Evolutionary conservation across 2,888 invertebrate genomes (phyloP), one percentile per base, ranked within the genome.

Genomic region (Campoplex nolae): DNA sequence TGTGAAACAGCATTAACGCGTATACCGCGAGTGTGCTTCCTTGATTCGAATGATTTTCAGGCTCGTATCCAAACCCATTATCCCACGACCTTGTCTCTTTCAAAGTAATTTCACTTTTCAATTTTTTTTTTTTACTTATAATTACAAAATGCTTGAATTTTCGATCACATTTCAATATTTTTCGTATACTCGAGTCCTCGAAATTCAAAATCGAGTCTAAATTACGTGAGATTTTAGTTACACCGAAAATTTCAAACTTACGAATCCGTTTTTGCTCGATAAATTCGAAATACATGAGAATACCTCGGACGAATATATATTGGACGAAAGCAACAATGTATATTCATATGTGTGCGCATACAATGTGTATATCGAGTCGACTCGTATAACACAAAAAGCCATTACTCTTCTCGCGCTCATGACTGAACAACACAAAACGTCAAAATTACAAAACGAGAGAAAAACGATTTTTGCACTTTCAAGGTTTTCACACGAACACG

Each of bases 391-490:
- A 74, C 28, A 58, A 48, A 74, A 74, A 68, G 74, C 73, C 28
- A 84, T 83, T 78, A 83, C 78, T 84, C 84, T 84, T 79, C 18
- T 62, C 8, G 16, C 8, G 16, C 48, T 45, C 48, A 67, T 18
- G 42, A 16, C 23, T 28, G 42, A 45, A 58, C 16, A 35, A 8
- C 13, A 48, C 23, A 23, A 23, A 23, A 38, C 28, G 51, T 35
- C 42, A 51, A 77, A 48, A 62, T 62, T 62, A 77, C 83, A 58
- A 71, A 77, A 83, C 70, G 11, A 42, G 76, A 85, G 76, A 76
- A 51, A 81, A 85, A 81, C 70, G 80, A 80, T 80, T 79, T 80
- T 79, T 54, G 76, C 75, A 67, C 80, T 76, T 85, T 85, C 80
- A 85, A 85, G 84, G 84, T 78, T 77, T 35, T 75, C 56, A 75